Evolutionary conservation across 2,797 vertebrate species (phyloP), one percentile per base, ranked within the genome.

Genomic region (Myiotriccus ornatus): DNA sequence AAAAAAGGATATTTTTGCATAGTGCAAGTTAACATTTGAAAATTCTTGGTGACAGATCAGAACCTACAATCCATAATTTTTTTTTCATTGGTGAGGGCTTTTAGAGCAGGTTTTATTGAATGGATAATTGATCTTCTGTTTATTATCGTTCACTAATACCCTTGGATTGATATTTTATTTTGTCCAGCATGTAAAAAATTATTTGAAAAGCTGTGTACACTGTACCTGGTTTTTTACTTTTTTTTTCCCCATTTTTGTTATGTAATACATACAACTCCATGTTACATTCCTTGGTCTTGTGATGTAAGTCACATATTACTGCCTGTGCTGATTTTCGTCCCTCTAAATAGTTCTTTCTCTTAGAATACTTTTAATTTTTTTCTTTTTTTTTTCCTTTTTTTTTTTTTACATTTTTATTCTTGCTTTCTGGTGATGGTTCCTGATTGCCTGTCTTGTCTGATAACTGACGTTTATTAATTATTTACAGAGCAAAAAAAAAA

Each of bases 401-500:
- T 34, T 95, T 96, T 94, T 95, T 95, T 85, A 91, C 76, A 64
- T 97, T 98, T 97, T 97, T 97, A 95, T 97, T 96, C 97, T 97
- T 97, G 96, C 97, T 98, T 98, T 98, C 98, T 99, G 98, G 99
- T 99, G 99, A 99, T 98, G 99, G 99, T 98, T 98, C 98, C 99
- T 99, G 99, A 99, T 99, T 99, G 99, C 99, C 99, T 99, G 99
- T 99, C 98, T 99, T 99, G 99, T 99, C 99, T 99, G 98, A 98
- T 98, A 98, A 98, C 98, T 98, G 98, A 97, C 96, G 97, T 97
- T 97, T 96, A 95, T 96, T 94, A 97, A 97, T 97, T 94, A 97
- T 96, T 97, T 96, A 96, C 96, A 98, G 97, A 97, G 95, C 92
- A 97, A 96, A 44, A 44, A 44, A 46, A 47, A 97, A 97, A 96